Evolutionary conservation across 2,888 invertebrate species (phyloP).

Genomic region (Zeuzera pyrina): DNA sequence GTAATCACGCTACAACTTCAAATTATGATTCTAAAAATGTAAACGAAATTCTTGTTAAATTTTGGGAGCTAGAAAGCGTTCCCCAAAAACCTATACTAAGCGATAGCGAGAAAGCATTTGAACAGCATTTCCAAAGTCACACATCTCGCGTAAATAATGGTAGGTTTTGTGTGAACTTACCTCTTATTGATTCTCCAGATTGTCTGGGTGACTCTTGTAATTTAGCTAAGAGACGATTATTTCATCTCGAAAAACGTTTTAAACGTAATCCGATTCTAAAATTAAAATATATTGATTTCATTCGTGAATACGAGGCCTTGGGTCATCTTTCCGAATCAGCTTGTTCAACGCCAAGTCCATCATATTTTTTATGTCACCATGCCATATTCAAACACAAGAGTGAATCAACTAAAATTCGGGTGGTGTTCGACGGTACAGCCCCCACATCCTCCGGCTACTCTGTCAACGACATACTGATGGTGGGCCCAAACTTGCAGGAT

Average conservation of each 20-base stretch:
- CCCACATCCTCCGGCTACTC: constrained; percentile 16
- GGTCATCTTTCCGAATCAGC: constrained; percentile 1
- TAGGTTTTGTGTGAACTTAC: constrained; percentile 5
- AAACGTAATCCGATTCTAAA: not conserved
- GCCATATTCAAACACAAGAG: constrained; percentile 7
- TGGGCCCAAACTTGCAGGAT: constrained; percentile 18
- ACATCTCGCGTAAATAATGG: constrained; percentile 9
- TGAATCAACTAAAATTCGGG: constrained; percentile 17
- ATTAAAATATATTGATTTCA: constrained; percentile 1
- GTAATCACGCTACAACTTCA: constrained; percentile 7
- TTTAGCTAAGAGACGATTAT: constrained; percentile 17
- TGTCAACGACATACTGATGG: constrained; percentile 17
- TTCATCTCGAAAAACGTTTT: constrained; percentile 1
- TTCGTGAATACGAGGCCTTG: constrained; percentile 2
- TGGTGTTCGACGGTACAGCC: constrained; percentile 19
- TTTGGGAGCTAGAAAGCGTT: constrained; percentile 19
- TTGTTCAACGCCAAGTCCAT: not conserved
- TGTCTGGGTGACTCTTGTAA: constrained; percentile 11
- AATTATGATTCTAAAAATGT: constrained; percentile 2
- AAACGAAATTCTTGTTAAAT: constrained; percentile 12
- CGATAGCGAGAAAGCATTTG: constrained; percentile 13
- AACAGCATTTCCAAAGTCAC: constrained; percentile 15
- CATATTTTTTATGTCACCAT: constrained; percentile 3
- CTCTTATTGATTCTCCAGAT: constrained; percentile 1
- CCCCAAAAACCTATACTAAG: constrained; percentile 10